A percentile compares a stretch with the other conserved stretches of the same genome.
Evolutionary conservation across 2,113 vertebrate species (phyloP).

Genomic region (Lontra canadensis): DNA sequence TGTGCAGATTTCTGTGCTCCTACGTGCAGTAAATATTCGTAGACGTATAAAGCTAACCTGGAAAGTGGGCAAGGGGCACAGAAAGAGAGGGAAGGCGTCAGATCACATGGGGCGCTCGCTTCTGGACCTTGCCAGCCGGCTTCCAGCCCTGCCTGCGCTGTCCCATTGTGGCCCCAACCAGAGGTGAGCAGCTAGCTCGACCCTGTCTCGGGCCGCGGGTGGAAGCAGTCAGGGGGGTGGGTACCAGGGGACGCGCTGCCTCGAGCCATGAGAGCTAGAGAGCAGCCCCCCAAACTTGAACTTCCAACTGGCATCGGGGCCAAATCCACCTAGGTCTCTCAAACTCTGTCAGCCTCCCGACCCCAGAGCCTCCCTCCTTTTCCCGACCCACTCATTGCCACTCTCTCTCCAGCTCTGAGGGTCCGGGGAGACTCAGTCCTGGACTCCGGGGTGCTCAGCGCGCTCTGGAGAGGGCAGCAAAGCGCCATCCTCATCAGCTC

Average conservation of each 20-base stretch:
- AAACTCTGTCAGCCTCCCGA: constrained; percentile 33
- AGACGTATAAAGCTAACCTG: constrained; percentile 96
- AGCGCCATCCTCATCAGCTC: constrained; percentile 50
- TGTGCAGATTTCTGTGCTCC: constrained; percentile 99
- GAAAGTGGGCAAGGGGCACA: constrained; percentile 28
- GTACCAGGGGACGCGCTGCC: background rate
- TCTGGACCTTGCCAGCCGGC: constrained; percentile 39
- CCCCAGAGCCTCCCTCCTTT: background rate
- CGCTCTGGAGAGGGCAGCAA: constrained; percentile 63
- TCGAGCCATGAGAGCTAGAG: background rate
- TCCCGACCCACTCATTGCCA: background rate
- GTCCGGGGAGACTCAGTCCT: background rate
- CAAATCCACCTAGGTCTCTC: constrained; percentile 41
- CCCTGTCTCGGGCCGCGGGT: background rate
- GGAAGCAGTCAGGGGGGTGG: background rate
- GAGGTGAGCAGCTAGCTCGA: background rate
- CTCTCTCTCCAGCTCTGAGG: background rate
- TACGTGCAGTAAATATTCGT: constrained; percentile 98
- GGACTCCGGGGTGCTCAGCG: background rate
- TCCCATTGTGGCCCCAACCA: constrained; percentile 44
- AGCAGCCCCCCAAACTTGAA: constrained; percentile 70
- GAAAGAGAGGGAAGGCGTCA: constrained; percentile 44
- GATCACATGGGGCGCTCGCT: background rate
- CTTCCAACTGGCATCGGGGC: constrained; percentile 54
- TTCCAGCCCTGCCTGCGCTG: background rate